phyloP scores from a whole-genome alignment of 2,113 vertebrate genomes.

The Rhadina sibilatrix region DNA sequence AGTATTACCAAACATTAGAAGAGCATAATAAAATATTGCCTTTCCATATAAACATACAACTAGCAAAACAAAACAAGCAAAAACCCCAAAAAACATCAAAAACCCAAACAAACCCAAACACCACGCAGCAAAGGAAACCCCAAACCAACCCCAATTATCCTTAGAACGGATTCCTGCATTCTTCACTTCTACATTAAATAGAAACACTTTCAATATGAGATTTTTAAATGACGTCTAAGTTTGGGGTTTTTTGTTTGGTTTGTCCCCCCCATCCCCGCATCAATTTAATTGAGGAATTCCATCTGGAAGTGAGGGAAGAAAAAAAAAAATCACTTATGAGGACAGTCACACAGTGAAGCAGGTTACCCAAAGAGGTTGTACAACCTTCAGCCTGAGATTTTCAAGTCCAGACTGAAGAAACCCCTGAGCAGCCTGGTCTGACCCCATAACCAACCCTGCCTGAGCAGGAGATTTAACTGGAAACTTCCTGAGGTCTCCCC shows the following conservation, averaged over 20 bases:
- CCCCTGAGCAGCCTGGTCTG: neutral
- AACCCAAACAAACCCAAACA: neutral
- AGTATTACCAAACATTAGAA: neutral
- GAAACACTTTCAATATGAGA: neutral
- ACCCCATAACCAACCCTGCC: neutral
- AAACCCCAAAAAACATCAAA: neutral
- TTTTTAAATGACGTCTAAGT: neutral
- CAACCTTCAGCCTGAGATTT: neutral
- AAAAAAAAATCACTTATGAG: neutral
- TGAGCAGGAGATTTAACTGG: neutral
- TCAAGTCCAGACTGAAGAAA: neutral
- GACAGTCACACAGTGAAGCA: neutral
- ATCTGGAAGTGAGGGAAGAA: neutral
- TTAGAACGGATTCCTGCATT: neutral
- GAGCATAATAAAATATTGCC: accelerated
- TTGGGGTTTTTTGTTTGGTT: neutral
- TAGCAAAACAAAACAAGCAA: neutral
- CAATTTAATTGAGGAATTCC: neutral
- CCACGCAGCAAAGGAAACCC: no score
- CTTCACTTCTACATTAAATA: neutral
- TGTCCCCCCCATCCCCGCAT: neutral
- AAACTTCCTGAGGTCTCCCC: neutral
- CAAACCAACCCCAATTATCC: accelerated
- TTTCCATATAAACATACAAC: neutral
- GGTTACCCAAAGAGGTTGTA: neutral